phyloP scores from a whole-genome alignment of 2,888 invertebrate species.

The Bellardia bayeri region DNA sequence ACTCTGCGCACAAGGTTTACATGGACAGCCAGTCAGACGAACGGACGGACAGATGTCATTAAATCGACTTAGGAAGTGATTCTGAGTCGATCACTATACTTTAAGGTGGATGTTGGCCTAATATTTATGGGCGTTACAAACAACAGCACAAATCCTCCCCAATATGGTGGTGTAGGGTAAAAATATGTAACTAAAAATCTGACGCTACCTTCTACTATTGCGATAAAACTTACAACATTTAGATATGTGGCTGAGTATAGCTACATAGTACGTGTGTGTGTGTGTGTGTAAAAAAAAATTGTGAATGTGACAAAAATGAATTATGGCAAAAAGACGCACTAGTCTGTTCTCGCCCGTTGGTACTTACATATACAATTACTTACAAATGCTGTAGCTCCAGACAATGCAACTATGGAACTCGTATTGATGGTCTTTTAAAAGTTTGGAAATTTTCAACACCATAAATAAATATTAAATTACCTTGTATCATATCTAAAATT shows the following conservation, averaged over 20 bases:
- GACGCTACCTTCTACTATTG: constrained; percentile 60
- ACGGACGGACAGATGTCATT: too few species aligned
- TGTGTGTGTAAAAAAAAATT: constrained; percentile 48
- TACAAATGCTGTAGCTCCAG: constrained; percentile 6
- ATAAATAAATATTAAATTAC: background rate
- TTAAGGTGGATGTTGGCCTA: too few species aligned
- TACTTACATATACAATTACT: background rate
- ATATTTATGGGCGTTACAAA: too few species aligned
- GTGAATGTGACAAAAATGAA: constrained; percentile 68
- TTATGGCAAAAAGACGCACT: constrained; percentile 57
- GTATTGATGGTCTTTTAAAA: constrained; percentile 20
- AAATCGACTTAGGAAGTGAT: too few species aligned
- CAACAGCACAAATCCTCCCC: too few species aligned
- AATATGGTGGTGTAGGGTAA: too few species aligned
- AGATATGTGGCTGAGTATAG: background rate
- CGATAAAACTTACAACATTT: constrained; percentile 48
- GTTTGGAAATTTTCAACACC: constrained; percentile 42
- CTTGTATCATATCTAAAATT: too few species aligned
- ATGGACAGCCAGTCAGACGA: too few species aligned
- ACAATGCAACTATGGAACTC: constrained; percentile 17
- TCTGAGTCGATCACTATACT: too few species aligned
- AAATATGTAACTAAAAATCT: background rate
- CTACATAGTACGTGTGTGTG: background rate
- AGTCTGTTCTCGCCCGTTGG: constrained; percentile 23
- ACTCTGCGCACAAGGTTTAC: too few species aligned